Evolutionary conservation across 1,140 invertebrate genomes (phyloP).

Genomic region (Micrasema minimum): DNA sequence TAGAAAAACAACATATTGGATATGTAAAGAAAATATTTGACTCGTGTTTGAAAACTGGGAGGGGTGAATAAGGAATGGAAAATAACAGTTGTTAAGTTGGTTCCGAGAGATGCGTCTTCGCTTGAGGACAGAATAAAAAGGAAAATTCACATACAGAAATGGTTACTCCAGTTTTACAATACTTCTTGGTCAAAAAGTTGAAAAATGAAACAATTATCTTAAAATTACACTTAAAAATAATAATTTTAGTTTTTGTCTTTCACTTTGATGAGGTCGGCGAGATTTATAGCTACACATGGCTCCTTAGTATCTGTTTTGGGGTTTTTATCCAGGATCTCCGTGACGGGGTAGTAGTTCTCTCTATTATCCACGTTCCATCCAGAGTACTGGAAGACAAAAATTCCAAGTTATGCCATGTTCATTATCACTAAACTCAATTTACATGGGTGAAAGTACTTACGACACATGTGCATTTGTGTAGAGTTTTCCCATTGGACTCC

Average conservation of each 20-base stretch:
- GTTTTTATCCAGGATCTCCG: constrained; percentile 66
- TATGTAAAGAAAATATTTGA: too few species aligned
- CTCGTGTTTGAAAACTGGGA: too few species aligned
- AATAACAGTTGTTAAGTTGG: too few species aligned
- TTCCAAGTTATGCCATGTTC: too few species aligned
- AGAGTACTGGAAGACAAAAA: constrained; percentile 69
- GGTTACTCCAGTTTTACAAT: constrained; percentile 1
- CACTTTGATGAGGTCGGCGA: constrained; percentile 67
- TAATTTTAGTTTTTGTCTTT: constrained; percentile 59
- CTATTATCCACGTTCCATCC: constrained; percentile 76
- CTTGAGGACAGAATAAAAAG: too few species aligned
- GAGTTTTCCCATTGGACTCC: constrained; percentile 74
- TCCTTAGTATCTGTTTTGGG: constrained; percentile 65
- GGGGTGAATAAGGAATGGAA: too few species aligned
- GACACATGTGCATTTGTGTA: constrained; percentile 81
- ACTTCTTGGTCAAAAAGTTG: constrained; percentile 29
- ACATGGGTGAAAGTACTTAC: constrained; percentile 67
- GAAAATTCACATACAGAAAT: too few species aligned
- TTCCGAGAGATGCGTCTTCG: too few species aligned
- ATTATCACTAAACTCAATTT: too few species aligned
- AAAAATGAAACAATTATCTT: constrained; percentile 34
- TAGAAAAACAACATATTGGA: too few species aligned
- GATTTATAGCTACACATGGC: constrained; percentile 67
- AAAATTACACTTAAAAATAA: constrained; percentile 36
- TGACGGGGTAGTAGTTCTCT: constrained; percentile 72